Conservation (phyloP, 2,113 vertebrate species). For the Melanocharis versteri region DNA sequence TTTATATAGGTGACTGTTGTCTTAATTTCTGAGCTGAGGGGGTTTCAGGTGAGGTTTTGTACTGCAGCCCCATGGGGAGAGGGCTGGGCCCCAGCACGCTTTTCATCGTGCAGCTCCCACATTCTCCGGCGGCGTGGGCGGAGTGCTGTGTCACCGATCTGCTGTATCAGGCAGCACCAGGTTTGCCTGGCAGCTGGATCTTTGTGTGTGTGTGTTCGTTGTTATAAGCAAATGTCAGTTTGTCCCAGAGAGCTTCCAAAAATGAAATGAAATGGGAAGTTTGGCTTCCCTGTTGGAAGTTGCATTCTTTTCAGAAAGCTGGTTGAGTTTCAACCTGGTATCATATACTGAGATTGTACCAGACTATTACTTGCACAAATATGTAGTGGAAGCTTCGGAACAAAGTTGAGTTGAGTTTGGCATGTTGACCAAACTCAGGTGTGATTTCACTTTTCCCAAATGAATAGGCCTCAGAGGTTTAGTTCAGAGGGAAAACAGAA, state of each 20-base stretch:
- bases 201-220: neutral
- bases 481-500: neutral
- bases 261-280: neutral
- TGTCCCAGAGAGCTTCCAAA: neutral
- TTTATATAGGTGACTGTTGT: neutral
- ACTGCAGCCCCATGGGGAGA: fast-evolving
- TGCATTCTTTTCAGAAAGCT: neutral
- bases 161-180: neutral
- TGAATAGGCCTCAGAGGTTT: neutral
- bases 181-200: neutral
- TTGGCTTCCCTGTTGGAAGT: neutral
- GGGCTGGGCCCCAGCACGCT: fast-evolving
- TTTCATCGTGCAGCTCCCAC: neutral
- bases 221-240: neutral
- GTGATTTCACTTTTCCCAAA: neutral
- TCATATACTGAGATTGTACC: neutral
- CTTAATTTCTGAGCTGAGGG: neutral
- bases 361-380: neutral
- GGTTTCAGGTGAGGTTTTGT: neutral
- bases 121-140: fast-evolving
- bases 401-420: neutral
- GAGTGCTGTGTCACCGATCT: neutral
- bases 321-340: neutral
- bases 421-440: neutral
- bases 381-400: neutral